phyloP scores from a whole-genome alignment of 2,888 invertebrate genomes.

The Nipponacmea schrenckii region DNA sequence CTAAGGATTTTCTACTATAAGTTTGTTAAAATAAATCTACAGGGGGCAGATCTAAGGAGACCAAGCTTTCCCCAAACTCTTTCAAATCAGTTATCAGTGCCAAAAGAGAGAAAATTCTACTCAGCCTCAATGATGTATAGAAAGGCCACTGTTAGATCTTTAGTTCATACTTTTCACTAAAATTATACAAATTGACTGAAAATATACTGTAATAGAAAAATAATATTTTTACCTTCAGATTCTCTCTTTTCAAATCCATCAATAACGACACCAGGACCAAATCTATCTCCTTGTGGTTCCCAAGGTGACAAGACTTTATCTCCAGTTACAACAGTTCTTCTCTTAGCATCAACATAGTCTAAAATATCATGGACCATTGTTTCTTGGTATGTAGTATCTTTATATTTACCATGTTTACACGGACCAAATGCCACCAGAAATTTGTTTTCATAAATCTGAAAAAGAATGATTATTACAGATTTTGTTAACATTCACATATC shows the following conservation, averaged over 20 bases:
- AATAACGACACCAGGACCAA: slow-evolving; percentile 62
- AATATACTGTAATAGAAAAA: too few relatives aligned
- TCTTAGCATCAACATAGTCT: slow-evolving; percentile 59
- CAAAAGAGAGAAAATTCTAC: too few relatives aligned
- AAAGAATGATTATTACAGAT: slow-evolving; percentile 10
- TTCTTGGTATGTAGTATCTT: slow-evolving; percentile 64
- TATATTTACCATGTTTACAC: slow-evolving; percentile 61
- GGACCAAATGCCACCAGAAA: slow-evolving; percentile 66
- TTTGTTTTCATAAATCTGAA: slow-evolving; percentile 58
- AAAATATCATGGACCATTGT: slow-evolving; percentile 65
- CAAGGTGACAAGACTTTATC: slow-evolving; percentile 64
- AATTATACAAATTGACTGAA: too few relatives aligned
- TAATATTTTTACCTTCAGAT: slow-evolving; percentile 40
- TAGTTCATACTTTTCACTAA: too few relatives aligned
- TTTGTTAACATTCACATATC: too few relatives aligned
- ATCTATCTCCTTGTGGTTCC: slow-evolving; percentile 63
- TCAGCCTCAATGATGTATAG: too few relatives aligned
- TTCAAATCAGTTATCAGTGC: too few relatives aligned
- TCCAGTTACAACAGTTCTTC: slow-evolving; percentile 60
- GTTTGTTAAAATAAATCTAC: too few relatives aligned
- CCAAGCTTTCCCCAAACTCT: too few relatives aligned
- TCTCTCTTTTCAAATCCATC: slow-evolving; percentile 62
- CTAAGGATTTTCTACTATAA: too few relatives aligned
- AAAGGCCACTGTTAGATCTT: too few relatives aligned
- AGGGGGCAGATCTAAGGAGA: too few relatives aligned